Conservation (phyloP, 2,113 vertebrate genomes). For the Nothocercus julius region DNA sequence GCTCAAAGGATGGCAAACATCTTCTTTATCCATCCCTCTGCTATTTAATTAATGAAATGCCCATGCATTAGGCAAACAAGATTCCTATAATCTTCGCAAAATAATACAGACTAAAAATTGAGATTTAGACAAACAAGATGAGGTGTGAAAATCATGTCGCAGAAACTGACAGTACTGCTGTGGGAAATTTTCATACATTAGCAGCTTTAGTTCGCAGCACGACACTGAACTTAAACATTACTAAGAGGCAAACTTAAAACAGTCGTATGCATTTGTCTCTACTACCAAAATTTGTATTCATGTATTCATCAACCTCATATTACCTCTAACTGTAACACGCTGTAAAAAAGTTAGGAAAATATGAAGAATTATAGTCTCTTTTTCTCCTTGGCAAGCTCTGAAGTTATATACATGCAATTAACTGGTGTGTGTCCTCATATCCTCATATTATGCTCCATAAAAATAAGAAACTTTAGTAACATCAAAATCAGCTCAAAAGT, state of each 20-base stretch:
- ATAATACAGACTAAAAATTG: neutral
- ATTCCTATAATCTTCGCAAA: neutral
- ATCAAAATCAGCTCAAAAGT: neutral
- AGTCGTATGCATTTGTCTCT: neutral
- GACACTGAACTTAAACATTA: neutral
- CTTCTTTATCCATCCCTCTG: neutral
- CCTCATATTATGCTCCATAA: neutral
- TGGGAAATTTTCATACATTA: neutral
- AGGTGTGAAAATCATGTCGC: neutral
- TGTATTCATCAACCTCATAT: neutral
- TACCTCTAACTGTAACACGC: neutral
- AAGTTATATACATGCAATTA: neutral
- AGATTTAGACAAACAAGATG: neutral
- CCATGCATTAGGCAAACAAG: neutral
- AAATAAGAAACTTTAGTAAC: neutral
- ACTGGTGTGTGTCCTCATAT: neutral
- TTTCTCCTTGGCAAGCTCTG: neutral
- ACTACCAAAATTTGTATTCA: neutral
- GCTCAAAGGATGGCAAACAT: neutral
- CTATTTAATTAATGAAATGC: neutral
- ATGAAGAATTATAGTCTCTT: neutral
- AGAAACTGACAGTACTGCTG: neutral
- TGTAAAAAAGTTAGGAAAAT: neutral
- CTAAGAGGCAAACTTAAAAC: neutral
- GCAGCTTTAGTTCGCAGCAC: neutral